Percentiles rank a stretch among this genome's conserved stretches.
Evolutionary conservation across 2,113 vertebrate species (phyloP).

Genomic region (Sarotherodon lohbergeri): DNA sequence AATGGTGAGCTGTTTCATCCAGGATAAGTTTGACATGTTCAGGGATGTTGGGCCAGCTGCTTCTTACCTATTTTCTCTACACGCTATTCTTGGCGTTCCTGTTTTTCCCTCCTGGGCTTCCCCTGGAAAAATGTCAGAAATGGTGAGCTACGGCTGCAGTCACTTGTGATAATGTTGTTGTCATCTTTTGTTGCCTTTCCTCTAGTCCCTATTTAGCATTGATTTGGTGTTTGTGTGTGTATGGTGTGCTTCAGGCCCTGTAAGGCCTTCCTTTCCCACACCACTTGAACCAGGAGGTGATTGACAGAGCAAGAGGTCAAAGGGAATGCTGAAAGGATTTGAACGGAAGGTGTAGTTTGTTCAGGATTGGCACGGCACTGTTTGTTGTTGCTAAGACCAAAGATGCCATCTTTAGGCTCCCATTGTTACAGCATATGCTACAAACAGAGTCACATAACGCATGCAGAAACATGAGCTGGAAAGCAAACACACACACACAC

Average conservation of each 20-base stretch:
- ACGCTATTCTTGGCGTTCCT: slow-evolving; percentile 62
- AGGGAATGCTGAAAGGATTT: background rate
- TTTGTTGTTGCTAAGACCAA: slow-evolving; percentile 48
- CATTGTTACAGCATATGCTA: slow-evolving; percentile 43
- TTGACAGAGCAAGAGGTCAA: slow-evolving; percentile 2
- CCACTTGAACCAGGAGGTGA: background rate
- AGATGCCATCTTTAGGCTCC: slow-evolving; percentile 46
- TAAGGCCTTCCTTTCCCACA: slow-evolving; percentile 32
- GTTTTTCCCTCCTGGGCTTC: slow-evolving; percentile 46
- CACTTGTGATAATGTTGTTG: slow-evolving; percentile 11
- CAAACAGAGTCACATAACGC: slow-evolving; percentile 21
- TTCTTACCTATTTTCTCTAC: slow-evolving; percentile 42
- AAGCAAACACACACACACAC: background rate
- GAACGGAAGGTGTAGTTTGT: background rate
- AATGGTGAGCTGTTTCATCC: background rate
- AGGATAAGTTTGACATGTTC: slow-evolving; percentile 14
- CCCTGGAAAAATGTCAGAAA: slow-evolving; percentile 53
- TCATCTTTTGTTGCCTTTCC: slow-evolving; percentile 42
- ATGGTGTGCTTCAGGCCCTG: background rate
- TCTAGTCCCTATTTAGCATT: slow-evolving; percentile 23
- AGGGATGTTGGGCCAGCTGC: background rate
- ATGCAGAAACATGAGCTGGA: slow-evolving; percentile 5
- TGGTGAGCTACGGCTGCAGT: slow-evolving; percentile 7
- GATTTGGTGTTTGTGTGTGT: background rate
- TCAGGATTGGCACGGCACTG: background rate